phyloP scores from a whole-genome alignment of 2,797 vertebrate species.

The Clarias laeviceps region DNA sequence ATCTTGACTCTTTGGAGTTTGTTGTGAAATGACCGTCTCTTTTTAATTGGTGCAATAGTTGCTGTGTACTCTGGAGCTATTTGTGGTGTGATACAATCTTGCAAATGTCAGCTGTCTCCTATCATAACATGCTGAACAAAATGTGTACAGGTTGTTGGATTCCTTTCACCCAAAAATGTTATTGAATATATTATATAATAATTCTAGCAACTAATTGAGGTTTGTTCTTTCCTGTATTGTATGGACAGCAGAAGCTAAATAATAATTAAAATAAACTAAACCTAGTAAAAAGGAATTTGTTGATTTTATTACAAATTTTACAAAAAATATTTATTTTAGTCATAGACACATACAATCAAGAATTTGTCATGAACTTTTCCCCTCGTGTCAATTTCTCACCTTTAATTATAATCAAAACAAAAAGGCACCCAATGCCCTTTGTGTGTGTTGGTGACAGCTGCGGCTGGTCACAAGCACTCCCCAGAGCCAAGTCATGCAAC shows the following conservation, averaged over 20 bases:
- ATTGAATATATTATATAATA: not conserved
- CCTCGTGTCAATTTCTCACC: constrained; percentile 46
- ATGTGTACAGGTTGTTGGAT: constrained; percentile 65
- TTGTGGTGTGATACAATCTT: constrained; percentile 78
- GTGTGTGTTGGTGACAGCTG: constrained; percentile 75
- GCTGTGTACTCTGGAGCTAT: constrained; percentile 72
- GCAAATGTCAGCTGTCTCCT: constrained; percentile 81
- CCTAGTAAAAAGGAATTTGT: not conserved
- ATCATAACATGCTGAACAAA: constrained; percentile 68
- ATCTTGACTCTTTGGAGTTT: constrained; percentile 67
- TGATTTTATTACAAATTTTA: constrained; percentile 11
- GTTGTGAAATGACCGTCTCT: constrained; percentile 59
- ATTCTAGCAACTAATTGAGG: not conserved
- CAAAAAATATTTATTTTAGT: not conserved
- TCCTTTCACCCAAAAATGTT: constrained; percentile 39
- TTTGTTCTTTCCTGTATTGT: not conserved
- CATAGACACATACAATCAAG: not conserved
- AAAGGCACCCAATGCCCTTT: constrained; percentile 63
- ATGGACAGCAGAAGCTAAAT: not conserved
- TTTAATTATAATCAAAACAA: constrained; percentile 55
- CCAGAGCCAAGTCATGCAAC: constrained; percentile 70
- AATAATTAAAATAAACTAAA: not conserved
- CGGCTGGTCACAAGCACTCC: constrained; percentile 69
- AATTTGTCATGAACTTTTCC: constrained; percentile 29
- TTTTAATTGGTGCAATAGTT: constrained; percentile 77